A percentile compares a stretch with the other conserved stretches of the same genome.
phyloP scores from a whole-genome alignment of 1,140 invertebrate genomes.

The Calephelis virginiensis region DNA sequence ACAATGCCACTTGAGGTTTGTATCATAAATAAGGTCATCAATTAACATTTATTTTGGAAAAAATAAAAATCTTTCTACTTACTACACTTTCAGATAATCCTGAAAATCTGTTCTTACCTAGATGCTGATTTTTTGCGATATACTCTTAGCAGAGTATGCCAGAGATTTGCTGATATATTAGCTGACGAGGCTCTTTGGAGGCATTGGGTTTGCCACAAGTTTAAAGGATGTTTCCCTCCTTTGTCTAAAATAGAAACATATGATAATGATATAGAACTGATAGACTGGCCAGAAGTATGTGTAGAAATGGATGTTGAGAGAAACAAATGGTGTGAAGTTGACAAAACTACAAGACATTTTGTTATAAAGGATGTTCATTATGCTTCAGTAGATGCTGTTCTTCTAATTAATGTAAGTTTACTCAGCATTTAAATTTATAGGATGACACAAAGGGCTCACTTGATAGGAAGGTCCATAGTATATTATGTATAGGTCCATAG shows the following conservation, averaged over 20 bases:
- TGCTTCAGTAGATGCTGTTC: slow-evolving; percentile 71
- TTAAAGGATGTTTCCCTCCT: slow-evolving; percentile 55
- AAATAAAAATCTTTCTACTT: background rate
- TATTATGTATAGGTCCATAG: too few species aligned
- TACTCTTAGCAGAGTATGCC: slow-evolving; percentile 66
- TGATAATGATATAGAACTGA: slow-evolving; percentile 44
- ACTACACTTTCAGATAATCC: slow-evolving; percentile 62
- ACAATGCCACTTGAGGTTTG: slow-evolving; percentile 65
- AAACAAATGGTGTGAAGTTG: slow-evolving; percentile 64
- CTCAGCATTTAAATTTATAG: slow-evolving; percentile 1
- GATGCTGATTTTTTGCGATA: slow-evolving; percentile 64
- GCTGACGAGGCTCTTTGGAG: slow-evolving; percentile 69
- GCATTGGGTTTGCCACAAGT: slow-evolving; percentile 63
- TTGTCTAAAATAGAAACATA: slow-evolving; percentile 55
- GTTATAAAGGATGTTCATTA: slow-evolving; percentile 69
- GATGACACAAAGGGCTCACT: too few species aligned
- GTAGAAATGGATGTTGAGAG: slow-evolving; percentile 62
- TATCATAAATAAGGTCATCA: slow-evolving; percentile 2
- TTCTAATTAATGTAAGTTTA: slow-evolving; percentile 70
- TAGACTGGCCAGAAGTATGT: slow-evolving; percentile 68
- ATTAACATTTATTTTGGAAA: background rate
- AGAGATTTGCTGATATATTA: slow-evolving; percentile 68
- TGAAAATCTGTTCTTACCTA: slow-evolving; percentile 73
- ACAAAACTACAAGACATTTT: slow-evolving; percentile 57
- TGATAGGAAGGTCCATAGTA: too few species aligned